Evolutionary conservation across 2,888 invertebrate genomes (phyloP), one percentile per base, ranked within the genome.

Genomic region (Lymantria monacha): DNA sequence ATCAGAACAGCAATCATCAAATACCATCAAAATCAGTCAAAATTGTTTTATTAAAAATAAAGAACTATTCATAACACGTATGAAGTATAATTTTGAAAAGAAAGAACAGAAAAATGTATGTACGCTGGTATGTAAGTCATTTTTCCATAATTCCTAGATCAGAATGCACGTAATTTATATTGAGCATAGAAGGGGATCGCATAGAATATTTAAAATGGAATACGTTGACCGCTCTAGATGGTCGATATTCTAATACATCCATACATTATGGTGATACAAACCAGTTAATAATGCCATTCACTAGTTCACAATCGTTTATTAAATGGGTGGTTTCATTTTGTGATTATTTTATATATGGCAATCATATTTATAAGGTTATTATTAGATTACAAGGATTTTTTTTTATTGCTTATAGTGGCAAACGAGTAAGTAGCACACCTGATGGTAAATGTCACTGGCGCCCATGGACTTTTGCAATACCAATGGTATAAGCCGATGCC

Each of bases 131-230:
- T 22, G 3, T 22, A 22, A 12, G 13, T 38, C 1, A 31, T 41
- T 46, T 46, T 46, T 41, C 40, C 30, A 22, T 31, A 46, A 15
- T 41, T 31, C 14, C 46, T 46, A 40, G 31, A 46, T 41, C 46
- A 41, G 31, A 41, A 46, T 41, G 14, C 9, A 46, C 10, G 46
- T 41, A 41, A 41, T 46, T 46, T 46, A 46, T 46, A 46, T 41
- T 40, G 41, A 9, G 15, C 30, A 37, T 41, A 31, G 30, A 14
- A 46, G 13, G 46, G n/a, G 40, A 40, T 7, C 46, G 22, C 37
- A 46, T 41, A 41, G 46, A 40, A 46, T 46, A 40, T 41, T 30
- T 30, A 46, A 46, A 41, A 41, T 14, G 41, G 40, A 46, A 46
- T 46, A 46, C 41, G 31, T 41, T 46, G 14, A 11, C 41, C 30